Conservation (phyloP, 2,888 invertebrate genomes). For the Aspidiotus destructor region DNA sequence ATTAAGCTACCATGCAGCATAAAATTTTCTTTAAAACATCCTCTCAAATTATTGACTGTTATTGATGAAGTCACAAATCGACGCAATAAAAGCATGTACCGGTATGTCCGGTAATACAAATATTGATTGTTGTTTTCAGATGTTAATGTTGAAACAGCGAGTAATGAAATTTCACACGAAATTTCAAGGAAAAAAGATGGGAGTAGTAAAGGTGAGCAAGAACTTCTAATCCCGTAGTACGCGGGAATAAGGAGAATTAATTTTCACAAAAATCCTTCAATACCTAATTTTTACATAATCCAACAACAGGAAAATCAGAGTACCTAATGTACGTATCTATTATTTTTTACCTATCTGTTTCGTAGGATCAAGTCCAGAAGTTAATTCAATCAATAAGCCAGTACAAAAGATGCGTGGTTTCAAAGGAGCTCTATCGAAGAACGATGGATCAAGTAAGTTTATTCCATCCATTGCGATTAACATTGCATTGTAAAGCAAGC, state of each 20-base stretch:
- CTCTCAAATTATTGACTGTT: too few relatives aligned
- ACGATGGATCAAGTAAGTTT: slow-evolving; percentile 23
- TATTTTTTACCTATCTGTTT: neutral
- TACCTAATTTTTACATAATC: too few relatives aligned
- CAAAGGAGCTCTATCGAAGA: slow-evolving; percentile 24
- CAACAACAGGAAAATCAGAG: neutral
- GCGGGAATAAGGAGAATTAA: neutral
- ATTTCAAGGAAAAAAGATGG: slow-evolving; percentile 7
- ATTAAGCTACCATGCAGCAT: too few relatives aligned
- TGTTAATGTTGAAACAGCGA: neutral
- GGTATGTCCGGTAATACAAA: neutral
- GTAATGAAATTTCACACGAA: slow-evolving; percentile 14
- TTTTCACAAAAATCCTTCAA: too few relatives aligned
- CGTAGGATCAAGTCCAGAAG: slow-evolving; percentile 43
- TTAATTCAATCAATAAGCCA: slow-evolving; percentile 70
- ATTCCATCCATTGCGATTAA: neutral
- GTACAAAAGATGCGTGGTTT: slow-evolving; percentile 60
- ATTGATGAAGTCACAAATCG: too few relatives aligned
- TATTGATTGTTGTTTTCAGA: slow-evolving; percentile 13
- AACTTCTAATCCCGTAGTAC: neutral
- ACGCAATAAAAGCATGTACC: too few relatives aligned
- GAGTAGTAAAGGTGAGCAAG: slow-evolving; percentile 19
- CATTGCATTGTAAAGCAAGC: neutral
- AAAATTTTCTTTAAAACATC: too few relatives aligned
- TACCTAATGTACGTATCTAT: neutral